Base-by-base conservation (phyloP, 2,888 invertebrate genomes). In the Torymus texanus region DNA sequence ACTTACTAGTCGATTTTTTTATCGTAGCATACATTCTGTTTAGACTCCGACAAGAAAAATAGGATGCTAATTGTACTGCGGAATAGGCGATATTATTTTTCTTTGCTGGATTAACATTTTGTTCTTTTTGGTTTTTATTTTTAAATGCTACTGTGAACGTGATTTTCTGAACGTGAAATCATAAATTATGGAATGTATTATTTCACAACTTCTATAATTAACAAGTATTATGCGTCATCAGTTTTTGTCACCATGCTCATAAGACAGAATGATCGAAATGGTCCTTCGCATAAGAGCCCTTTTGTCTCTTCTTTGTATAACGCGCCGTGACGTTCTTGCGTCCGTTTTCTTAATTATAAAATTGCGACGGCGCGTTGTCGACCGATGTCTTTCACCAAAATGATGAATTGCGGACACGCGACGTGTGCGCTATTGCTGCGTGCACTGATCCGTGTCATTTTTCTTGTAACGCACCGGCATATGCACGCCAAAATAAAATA, bases 191-290 rank as follows among this genome's bases (percentile, higher is more conserved):
- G 24, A 24, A 24, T 3, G 24, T 55, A 59, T 18, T 58, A 72
- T 78, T 72, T 70, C 61, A 12, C 59, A 24, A 67, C 16, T 75
- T 66, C 72, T 86, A 77, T 78, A 85, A 85, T 85, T 85, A 82
- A 82, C 82, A 84, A 75, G 82, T 82, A 83, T 82, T 76, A 80
- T 84, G 85, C 83, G 29, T 41, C 11, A 58, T 59, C 76, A 73
- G 76, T 80, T 80, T 80, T 76, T 67, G 70, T 68, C 76, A 73
- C 73, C 73, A 75, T 56, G 72, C 62, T 79, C 67, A 76, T 80
- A 76, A 80, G 80, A 16, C 68, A 29, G 73, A 72, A 80, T 66
- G 56, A 76, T 56, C 68, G 68, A 80, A 80, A 80, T 73, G 68
- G 68, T 53, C 73, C 68, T 55, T 75, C 58, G 14, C 70, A 24